These are phyloP conservation scores for Halyomorpha halys DNA, from an alignment of 1,140 invertebrate species.

Conservation along the genomic window DNA sequence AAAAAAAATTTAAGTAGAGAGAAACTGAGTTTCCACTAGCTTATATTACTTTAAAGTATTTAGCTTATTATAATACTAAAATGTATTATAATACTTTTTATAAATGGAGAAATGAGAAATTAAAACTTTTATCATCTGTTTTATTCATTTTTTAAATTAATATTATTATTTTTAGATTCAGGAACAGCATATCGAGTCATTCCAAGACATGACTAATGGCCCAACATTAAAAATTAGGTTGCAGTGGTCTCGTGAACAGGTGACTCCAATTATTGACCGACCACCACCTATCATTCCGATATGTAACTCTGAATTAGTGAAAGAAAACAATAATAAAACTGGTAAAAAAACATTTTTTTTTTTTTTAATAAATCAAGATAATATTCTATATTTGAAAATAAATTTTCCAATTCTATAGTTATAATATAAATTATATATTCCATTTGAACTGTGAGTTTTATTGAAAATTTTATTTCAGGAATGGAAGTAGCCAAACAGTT, in stretches of 20 bases:
- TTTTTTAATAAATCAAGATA: not conserved
- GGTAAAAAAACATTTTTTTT: conserved; percentile 21
- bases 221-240: conserved; percentile 75
- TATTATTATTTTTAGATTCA: conserved; percentile 7
- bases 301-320: conserved; percentile 31
- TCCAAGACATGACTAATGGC: conserved; percentile 37
- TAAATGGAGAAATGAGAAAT: too few species aligned
- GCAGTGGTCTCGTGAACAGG: conserved; percentile 65
- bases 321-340: conserved; percentile 48
- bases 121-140: too few species aligned
- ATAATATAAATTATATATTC: not conserved
- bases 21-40: too few species aligned
- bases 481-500: not conserved
- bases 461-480: not conserved
- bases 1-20: too few species aligned
- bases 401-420: not conserved
- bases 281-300: conserved; percentile 40
- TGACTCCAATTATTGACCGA: conserved; percentile 56
- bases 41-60: too few species aligned
- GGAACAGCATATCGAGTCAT: conserved; percentile 22
- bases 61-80: too few species aligned
- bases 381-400: too few species aligned
- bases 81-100: too few species aligned
- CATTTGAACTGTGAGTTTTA: not conserved
- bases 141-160: too few species aligned